Percentiles rank a stretch among this genome's conserved stretches.
phyloP scores from a whole-genome alignment of 2,888 invertebrate genomes.

The Odontocerum albicorne region DNA sequence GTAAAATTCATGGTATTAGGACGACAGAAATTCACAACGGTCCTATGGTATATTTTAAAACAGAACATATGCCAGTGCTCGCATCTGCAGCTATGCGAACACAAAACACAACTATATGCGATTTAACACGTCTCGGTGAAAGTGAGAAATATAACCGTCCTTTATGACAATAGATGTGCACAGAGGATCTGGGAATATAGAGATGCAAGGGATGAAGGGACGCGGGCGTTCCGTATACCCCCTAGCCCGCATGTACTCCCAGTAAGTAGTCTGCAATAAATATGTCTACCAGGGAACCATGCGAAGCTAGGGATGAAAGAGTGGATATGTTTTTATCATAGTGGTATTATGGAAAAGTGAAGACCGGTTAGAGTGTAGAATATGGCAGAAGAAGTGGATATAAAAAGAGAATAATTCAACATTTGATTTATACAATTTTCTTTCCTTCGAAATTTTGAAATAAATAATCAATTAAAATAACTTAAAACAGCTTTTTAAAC shows the following conservation, averaged over 20 bases:
- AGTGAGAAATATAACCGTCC: constrained; percentile 35
- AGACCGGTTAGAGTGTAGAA: background rate
- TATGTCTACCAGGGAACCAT: constrained; percentile 23
- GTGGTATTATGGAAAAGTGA: background rate
- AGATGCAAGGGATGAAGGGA: constrained; percentile 14
- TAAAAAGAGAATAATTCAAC: too few relatives aligned
- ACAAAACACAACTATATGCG: constrained; percentile 29
- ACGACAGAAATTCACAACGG: too few relatives aligned
- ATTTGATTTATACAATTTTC: too few relatives aligned
- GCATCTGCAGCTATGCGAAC: too few relatives aligned
- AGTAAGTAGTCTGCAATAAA: constrained; percentile 27
- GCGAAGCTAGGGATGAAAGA: constrained; percentile 17
- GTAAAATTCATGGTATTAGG: too few relatives aligned
- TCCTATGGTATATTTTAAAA: too few relatives aligned
- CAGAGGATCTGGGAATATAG: constrained; percentile 15
- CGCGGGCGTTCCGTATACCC: constrained; percentile 1
- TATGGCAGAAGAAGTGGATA: background rate
- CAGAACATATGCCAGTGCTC: too few relatives aligned
- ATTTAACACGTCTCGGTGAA: constrained; percentile 33
- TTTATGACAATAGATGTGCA: constrained; percentile 35
- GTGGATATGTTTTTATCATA: constrained; percentile 26
- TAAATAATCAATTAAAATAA: too few relatives aligned
- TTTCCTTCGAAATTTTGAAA: too few relatives aligned
- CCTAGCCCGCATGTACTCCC: constrained; percentile 11
- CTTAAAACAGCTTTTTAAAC: too few relatives aligned